phyloP scores from a whole-genome alignment of 2,797 vertebrate genomes.

The Hirundo rustica region DNA sequence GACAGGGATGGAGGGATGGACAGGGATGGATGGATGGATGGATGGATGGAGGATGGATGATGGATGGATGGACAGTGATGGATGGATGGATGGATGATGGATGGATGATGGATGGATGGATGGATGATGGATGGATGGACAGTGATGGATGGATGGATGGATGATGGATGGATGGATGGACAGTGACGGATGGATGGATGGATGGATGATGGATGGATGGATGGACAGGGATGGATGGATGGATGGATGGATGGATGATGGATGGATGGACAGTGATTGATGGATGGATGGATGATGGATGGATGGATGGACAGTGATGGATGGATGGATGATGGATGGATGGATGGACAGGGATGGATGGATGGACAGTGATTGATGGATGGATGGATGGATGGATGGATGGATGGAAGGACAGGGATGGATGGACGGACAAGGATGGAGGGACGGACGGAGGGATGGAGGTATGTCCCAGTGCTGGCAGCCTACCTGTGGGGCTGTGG shows the following conservation, averaged over 20 bases:
- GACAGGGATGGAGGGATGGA: not conserved
- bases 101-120: fast-evolving
- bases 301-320: not conserved
- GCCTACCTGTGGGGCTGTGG: conserved; percentile 83
- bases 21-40: not conserved
- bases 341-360: not conserved
- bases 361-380: not conserved
- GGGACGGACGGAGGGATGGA: fast-evolving
- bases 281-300: not conserved
- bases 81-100: fast-evolving
- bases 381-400: too few species aligned
- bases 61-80: not conserved
- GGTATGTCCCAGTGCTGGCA: not conserved
- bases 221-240: not conserved
- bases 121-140: fast-evolving
- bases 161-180: not conserved
- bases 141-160: fast-evolving
- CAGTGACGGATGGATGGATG: not conserved
- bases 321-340: fast-evolving
- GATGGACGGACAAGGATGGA: not conserved
- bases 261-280: not conserved
- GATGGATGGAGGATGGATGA: not conserved
- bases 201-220: too few species aligned
- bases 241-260: fast-evolving
- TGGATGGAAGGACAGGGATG: fast-evolving